Conservation (phyloP, 1,140 invertebrate genomes). For the Nephotettix cincticeps region DNA sequence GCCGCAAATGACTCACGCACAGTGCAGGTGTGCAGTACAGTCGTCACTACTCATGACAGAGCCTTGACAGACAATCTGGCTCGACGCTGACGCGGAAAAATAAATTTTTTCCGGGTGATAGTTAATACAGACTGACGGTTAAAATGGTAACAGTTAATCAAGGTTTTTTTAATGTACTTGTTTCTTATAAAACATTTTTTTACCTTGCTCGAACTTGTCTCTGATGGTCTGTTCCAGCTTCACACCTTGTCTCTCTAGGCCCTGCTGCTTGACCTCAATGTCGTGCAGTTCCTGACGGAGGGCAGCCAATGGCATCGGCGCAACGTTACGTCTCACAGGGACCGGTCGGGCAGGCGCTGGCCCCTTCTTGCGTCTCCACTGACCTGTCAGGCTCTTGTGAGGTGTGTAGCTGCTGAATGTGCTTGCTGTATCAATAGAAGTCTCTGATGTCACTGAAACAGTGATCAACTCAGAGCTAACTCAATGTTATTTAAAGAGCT, state of each 20-base stretch:
- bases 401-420: constrained; percentile 24
- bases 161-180: no score
- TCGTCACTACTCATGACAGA: no score
- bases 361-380: constrained; percentile 74
- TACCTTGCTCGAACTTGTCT: constrained; percentile 61
- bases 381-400: constrained; percentile 62
- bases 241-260: constrained; percentile 86
- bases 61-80: no score
- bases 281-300: constrained; percentile 72
- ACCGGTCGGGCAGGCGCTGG: constrained; percentile 77
- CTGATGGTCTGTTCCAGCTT: constrained; percentile 84
- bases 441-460: background rate
- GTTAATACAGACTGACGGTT: no score
- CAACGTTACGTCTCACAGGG: constrained; percentile 61
- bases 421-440: background rate
- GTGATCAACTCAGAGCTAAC: no score
- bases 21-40: no score
- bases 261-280: constrained; percentile 84
- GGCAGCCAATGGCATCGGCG: constrained; percentile 64
- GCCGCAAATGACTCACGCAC: no score
- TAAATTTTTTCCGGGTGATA: no score
- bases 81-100: no score
- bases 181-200: no score
- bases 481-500: no score
- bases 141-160: no score